phyloP scores from a whole-genome alignment of 2,797 vertebrate genomes.

The Pempheris klunzingeri region DNA sequence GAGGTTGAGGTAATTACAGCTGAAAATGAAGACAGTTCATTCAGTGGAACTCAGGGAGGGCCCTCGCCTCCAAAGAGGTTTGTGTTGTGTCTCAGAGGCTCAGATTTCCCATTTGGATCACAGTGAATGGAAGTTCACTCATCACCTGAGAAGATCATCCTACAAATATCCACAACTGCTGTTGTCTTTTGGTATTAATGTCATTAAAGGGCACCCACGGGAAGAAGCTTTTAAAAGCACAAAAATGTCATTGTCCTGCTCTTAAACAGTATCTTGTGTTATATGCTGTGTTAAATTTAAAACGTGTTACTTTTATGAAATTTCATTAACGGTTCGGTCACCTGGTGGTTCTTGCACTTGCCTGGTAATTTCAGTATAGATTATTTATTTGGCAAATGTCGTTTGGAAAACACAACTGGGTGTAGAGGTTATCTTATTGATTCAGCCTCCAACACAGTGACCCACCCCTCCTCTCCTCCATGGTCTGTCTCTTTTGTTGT shows the following conservation, averaged over 20 bases:
- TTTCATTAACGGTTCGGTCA: background rate
- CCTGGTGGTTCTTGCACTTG: background rate
- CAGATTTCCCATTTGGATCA: slow-evolving; percentile 46
- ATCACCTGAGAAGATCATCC: slow-evolving; percentile 16
- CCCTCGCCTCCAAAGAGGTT: slow-evolving; percentile 16
- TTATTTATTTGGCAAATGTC: background rate
- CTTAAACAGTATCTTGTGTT: background rate
- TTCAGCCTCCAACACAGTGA: slow-evolving; percentile 57
- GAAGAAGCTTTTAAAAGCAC: background rate
- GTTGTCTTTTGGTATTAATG: slow-evolving; percentile 3
- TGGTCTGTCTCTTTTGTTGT: slow-evolving; percentile 80
- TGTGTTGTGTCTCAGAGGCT: slow-evolving; percentile 35
- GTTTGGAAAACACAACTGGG: background rate
- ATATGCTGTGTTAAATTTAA: background rate
- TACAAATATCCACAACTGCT: slow-evolving; percentile 22
- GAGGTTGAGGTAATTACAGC: background rate
- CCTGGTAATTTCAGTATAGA: background rate
- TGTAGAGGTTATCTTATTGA: slow-evolving; percentile 75
- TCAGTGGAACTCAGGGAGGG: slow-evolving; percentile 7
- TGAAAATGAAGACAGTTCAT: slow-evolving; percentile 2
- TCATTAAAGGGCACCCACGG: background rate
- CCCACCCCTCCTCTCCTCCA: slow-evolving; percentile 60
- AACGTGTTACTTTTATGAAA: background rate
- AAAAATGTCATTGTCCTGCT: background rate
- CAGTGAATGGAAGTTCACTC: slow-evolving; percentile 30